Evolutionary conservation across 2,113 vertebrate species (phyloP).

Genomic region (Nycticebus coucang): DNA sequence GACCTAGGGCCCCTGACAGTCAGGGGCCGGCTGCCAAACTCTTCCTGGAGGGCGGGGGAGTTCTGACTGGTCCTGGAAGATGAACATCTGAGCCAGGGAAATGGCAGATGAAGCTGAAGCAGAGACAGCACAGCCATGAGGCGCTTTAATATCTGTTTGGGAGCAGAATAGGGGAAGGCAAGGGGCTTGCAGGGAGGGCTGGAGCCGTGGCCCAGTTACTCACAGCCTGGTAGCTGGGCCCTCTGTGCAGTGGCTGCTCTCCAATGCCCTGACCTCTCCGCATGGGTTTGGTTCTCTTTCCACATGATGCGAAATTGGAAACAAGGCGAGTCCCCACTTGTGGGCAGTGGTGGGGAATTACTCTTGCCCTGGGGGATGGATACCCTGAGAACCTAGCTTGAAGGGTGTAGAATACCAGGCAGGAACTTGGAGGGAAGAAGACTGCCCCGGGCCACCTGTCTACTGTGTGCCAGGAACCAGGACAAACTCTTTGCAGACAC

Average conservation of each 20-base stretch:
- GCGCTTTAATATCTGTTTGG: not conserved
- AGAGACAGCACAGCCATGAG: not conserved
- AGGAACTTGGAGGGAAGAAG: not conserved
- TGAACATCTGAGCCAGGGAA: no score
- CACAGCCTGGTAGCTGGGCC: fast-evolving
- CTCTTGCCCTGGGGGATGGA: no score
- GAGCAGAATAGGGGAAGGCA: fast-evolving
- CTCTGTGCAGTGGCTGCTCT: fast-evolving
- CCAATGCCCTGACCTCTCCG: fast-evolving
- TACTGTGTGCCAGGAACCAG: not conserved
- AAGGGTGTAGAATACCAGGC: not conserved
- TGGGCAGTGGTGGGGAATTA: fast-evolving
- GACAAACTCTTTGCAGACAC: fast-evolving
- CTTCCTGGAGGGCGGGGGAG: not conserved
- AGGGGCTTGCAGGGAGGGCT: fast-evolving
- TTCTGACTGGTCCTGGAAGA: not conserved
- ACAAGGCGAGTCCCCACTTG: not conserved
- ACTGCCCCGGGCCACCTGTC: fast-evolving
- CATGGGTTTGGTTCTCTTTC: not conserved
- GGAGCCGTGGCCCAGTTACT: fast-evolving
- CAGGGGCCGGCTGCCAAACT: not conserved
- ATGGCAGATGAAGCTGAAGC: not conserved
- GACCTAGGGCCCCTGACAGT: fast-evolving
- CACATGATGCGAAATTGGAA: not conserved
- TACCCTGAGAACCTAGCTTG: not conserved